Percentiles rank a stretch among this genome's conserved stretches.
Conservation (phyloP, 2,797 vertebrate species). For the Protonibea diacanthus region DNA sequence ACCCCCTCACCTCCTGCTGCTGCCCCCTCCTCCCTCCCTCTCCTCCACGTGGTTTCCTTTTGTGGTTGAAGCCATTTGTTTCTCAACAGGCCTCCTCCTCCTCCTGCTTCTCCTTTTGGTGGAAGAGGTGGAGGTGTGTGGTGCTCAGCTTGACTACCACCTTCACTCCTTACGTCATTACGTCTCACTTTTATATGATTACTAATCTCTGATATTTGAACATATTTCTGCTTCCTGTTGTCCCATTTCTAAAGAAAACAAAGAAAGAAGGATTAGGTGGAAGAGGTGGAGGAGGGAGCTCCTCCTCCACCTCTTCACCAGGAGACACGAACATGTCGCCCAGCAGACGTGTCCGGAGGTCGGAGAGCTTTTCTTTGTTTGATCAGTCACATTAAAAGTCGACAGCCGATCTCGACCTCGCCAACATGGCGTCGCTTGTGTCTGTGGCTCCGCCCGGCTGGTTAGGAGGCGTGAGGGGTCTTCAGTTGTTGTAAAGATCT, state of each 20-base stretch:
- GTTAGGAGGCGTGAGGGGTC: no score
- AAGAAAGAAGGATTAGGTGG: conserved; percentile 13
- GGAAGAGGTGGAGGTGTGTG: no score
- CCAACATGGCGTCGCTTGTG: no score
- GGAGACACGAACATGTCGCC: not conserved
- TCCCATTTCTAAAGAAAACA: not conserved
- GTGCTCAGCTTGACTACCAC: no score
- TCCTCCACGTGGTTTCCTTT: conserved; percentile 62
- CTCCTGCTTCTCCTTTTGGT: conserved; percentile 4
- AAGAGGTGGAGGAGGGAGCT: not conserved
- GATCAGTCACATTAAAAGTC: not conserved
- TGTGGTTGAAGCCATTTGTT: conserved; percentile 65
- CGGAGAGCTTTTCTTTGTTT: not conserved
- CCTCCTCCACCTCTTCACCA: conserved; percentile 21
- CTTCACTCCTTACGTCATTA: no score
- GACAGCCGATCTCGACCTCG: no score
- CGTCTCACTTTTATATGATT: no score
- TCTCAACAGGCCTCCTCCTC: conserved; percentile 41
- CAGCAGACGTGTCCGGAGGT: not conserved
- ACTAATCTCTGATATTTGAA: no score
- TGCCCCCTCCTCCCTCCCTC: not conserved
- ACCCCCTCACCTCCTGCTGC: not conserved
- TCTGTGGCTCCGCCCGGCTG: no score
- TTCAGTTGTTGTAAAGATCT: no score
- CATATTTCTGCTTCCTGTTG: no score